Conservation (phyloP, 2,888 invertebrate genomes). For the Arctia plantaginis region DNA sequence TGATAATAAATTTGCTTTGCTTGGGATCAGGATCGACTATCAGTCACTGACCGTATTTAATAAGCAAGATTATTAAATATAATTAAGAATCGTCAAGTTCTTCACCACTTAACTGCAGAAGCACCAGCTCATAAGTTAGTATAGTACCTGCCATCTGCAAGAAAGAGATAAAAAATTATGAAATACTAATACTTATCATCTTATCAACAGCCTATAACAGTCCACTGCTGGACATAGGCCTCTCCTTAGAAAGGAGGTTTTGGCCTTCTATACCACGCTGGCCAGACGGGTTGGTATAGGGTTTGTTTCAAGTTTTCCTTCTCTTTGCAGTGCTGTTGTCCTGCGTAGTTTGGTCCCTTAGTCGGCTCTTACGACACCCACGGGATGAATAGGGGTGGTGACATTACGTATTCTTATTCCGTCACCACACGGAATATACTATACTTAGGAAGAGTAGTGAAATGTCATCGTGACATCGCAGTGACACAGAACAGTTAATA, state of each 20-base stretch:
- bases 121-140: slow-evolving; percentile 72
- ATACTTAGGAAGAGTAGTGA: neutral
- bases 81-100: slow-evolving; percentile 20
- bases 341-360: too few species aligned
- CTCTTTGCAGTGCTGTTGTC: too few species aligned
- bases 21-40: neutral
- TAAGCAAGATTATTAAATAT: neutral
- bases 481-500: neutral
- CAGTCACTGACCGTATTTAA: neutral
- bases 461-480: neutral
- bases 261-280: too few species aligned
- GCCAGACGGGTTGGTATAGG: too few species aligned
- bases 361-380: too few species aligned
- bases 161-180: neutral
- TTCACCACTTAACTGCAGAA: slow-evolving; percentile 64
- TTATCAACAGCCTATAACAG: too few species aligned
- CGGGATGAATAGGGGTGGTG: too few species aligned
- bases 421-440: too few species aligned
- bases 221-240: too few species aligned
- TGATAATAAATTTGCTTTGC: neutral
- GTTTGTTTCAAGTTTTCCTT: too few species aligned
- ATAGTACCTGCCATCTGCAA: slow-evolving; percentile 70
- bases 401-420: too few species aligned
- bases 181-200: neutral
- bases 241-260: too few species aligned